phyloP scores from a whole-genome alignment of 2,797 vertebrate species.

The Poecile montanus region DNA sequence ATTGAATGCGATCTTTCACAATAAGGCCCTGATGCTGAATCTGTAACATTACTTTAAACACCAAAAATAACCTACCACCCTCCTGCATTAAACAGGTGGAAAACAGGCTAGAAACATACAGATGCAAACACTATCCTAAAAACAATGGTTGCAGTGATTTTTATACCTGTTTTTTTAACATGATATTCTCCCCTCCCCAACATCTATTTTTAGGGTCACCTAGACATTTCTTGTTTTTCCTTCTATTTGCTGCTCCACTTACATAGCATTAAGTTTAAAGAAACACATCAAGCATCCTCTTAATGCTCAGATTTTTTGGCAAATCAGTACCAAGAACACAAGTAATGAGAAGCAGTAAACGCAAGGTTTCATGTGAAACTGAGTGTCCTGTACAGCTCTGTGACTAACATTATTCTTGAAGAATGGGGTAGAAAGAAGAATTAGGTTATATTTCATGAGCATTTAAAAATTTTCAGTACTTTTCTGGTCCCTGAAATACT shows the following conservation, averaged over 20 bases:
- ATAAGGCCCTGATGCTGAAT: not conserved
- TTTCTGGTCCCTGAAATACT: not conserved
- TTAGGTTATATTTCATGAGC: not conserved
- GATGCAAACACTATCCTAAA: not conserved
- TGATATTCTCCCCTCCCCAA: fast-evolving
- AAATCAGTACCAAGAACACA: not conserved
- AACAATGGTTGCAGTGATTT: not conserved
- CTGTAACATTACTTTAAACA: not conserved
- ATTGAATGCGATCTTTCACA: not conserved
- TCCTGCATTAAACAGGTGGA: not conserved
- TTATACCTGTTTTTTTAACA: not conserved
- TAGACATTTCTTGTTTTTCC: not conserved
- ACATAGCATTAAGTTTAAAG: not conserved
- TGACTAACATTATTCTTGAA: not conserved
- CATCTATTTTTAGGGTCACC: not conserved
- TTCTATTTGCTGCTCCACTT: not conserved
- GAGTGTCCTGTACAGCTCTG: not conserved
- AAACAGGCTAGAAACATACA: not conserved
- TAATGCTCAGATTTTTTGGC: not conserved
- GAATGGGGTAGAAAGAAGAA: not conserved
- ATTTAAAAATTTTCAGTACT: not conserved
- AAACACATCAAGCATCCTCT: not conserved
- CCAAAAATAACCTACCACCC: not conserved
- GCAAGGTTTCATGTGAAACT: not conserved
- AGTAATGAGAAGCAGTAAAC: not conserved